These are phyloP conservation scores for Burhinus bistriatus DNA, from an alignment of 2,113 vertebrate species.

Conservation along the genomic window DNA sequence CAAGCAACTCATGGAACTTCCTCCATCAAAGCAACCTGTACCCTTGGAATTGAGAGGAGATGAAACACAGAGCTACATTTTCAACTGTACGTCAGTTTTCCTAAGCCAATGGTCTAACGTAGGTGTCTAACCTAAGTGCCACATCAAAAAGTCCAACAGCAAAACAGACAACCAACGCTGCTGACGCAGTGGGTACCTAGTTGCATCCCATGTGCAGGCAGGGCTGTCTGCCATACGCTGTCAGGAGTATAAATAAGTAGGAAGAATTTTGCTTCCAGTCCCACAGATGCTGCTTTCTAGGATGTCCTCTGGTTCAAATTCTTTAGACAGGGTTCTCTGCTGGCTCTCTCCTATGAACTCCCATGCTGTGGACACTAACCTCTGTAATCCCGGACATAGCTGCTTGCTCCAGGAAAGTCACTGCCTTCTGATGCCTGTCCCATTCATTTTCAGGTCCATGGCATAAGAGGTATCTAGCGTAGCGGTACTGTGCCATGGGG, in stretches of 20 bases:
- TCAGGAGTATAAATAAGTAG: background rate
- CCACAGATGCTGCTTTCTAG: background rate
- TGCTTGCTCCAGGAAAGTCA: constrained; percentile 78
- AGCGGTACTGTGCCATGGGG: constrained; percentile 87
- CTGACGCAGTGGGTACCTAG: background rate
- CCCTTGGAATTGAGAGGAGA: background rate
- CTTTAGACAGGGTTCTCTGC: background rate
- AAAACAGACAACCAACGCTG: background rate
- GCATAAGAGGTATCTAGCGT: constrained; percentile 80
- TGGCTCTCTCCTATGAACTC: background rate
- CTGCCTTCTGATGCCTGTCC: constrained; percentile 60
- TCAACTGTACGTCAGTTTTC: background rate
- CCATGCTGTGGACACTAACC: constrained; percentile 59
- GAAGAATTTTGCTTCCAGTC: background rate
- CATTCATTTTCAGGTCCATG: constrained; percentile 49
- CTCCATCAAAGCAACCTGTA: background rate
- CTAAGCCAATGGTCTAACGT: background rate
- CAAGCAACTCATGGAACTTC: background rate
- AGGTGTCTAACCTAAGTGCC: background rate
- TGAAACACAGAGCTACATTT: background rate
- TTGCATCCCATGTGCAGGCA: background rate
- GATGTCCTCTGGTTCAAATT: background rate
- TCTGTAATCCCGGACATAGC: constrained; percentile 81
- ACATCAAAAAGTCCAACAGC: background rate
- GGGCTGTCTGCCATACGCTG: background rate